Evolutionary conservation across 2,113 vertebrate genomes (phyloP), one percentile per base, ranked within the genome.

Genomic region (Kryptolebias marmoratus): DNA sequence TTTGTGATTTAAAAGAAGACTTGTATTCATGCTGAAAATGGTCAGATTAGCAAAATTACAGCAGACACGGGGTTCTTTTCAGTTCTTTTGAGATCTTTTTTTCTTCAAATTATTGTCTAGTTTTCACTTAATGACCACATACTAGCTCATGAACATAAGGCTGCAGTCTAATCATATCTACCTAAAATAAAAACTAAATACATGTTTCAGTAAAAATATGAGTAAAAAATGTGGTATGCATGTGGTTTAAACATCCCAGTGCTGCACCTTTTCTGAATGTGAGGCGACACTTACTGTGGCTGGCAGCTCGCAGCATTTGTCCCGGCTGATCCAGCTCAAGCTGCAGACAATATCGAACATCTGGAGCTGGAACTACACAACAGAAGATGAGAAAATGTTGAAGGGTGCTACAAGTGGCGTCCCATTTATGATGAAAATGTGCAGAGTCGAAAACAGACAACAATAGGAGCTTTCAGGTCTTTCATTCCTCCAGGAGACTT

Each of bases 291-390:
- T 96, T 94, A 98, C 98, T 91, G 92, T 97, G 63, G 97, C 87
- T 47, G 98, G 97, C 85, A 99, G 94, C 87, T 99, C 98, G 82
- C 98, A 99, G 87, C 98, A 99, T 94, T 92, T 97, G 93, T 99
- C 98, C 89, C 96, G 94, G 85, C 95, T 98, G 83, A 96, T 96
- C 98, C 98, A 99, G 85, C 97, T 96, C 12, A 96, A 93, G 80
- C 96, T 99, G 93, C 98, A 99, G 55, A 99, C 94, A 58, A 99
- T 98, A 87, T 99, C 98, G 84, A 99, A 99, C 95, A 95, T 98
- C 95, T 99, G 98, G 89, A 99, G 96, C 93, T 98, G 96, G 93
- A 99, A 96, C 98, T 99, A 83, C 80, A 93, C 92, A 93, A 93
- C 27, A 93, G 86, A 87, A 62, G 42, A 71, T 30, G 5, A 0